Evolutionary conservation across 1,140 invertebrate genomes (phyloP).

Genomic region (Magallana ariakensis): DNA sequence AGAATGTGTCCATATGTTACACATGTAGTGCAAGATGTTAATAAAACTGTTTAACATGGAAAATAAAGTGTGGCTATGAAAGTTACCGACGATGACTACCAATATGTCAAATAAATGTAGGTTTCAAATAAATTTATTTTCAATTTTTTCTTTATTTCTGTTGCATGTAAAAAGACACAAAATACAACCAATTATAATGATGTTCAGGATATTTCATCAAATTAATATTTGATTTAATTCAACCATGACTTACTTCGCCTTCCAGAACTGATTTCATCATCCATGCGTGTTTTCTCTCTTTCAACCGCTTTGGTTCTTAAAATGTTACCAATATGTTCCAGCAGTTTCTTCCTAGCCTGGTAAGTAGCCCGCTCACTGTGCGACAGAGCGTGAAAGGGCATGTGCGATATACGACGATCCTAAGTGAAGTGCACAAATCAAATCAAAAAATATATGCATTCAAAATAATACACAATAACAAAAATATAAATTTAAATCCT

Average conservation of each 20-base stretch:
- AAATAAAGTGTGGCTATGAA: too few relatives aligned
- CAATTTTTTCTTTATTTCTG: too few relatives aligned
- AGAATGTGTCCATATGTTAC: too few relatives aligned
- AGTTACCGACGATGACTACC: too few relatives aligned
- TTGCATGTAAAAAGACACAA: too few relatives aligned
- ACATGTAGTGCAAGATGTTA: too few relatives aligned
- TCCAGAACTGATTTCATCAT: constrained; percentile 70
- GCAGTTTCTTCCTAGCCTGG: constrained; percentile 74
- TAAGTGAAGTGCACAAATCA: constrained; percentile 49
- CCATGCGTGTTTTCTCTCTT: constrained; percentile 67
- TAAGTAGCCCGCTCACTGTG: constrained; percentile 77
- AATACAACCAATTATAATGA: too few relatives aligned
- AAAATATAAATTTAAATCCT: not conserved
- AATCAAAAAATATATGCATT: not conserved
- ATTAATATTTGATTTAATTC: too few relatives aligned
- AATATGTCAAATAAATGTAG: too few relatives aligned
- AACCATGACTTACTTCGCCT: constrained; percentile 67
- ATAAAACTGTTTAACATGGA: too few relatives aligned
- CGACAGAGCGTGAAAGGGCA: constrained; percentile 79
- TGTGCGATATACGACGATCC: constrained; percentile 78
- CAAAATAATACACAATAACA: constrained; percentile 11
- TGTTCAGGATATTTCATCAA: too few relatives aligned
- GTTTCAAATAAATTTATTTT: too few relatives aligned
- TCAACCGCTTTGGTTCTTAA: constrained; percentile 75
- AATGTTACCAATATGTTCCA: constrained; percentile 77